Conservation (phyloP, 2,113 vertebrate species). For the Anser cygnoides region DNA sequence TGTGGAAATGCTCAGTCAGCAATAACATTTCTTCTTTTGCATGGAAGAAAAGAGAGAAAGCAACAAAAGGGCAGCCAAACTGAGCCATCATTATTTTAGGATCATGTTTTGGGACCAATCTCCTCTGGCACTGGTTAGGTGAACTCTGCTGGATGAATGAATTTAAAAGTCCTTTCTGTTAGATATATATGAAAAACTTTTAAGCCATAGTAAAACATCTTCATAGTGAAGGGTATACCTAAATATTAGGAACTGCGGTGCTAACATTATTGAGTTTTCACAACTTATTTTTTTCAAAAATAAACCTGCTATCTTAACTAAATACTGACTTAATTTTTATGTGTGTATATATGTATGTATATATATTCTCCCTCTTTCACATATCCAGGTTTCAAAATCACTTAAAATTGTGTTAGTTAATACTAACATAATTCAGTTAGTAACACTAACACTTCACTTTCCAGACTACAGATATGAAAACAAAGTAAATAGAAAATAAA, state of each 20-base stretch:
- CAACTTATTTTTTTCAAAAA: background rate
- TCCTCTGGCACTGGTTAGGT: background rate
- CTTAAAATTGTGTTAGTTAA: background rate
- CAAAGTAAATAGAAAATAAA: background rate
- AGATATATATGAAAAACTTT: background rate
- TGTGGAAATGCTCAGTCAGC: constrained; percentile 1
- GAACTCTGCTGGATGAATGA: constrained; percentile 11
- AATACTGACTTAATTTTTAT: background rate
- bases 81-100: constrained; percentile 19
- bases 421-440: too few relatives aligned
- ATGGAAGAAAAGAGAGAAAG: background rate
- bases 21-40: background rate
- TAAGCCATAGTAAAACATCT: background rate
- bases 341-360: background rate
- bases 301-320: background rate
- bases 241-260: background rate
- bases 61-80: constrained; percentile 4
- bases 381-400: background rate
- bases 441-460: background rate
- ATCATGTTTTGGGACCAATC: background rate
- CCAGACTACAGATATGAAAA: background rate
- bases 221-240: background rate
- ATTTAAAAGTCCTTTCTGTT: background rate
- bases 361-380: background rate
- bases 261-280: background rate